Conservation (phyloP, 2,888 invertebrate genomes). For the Operophtera brumata region DNA sequence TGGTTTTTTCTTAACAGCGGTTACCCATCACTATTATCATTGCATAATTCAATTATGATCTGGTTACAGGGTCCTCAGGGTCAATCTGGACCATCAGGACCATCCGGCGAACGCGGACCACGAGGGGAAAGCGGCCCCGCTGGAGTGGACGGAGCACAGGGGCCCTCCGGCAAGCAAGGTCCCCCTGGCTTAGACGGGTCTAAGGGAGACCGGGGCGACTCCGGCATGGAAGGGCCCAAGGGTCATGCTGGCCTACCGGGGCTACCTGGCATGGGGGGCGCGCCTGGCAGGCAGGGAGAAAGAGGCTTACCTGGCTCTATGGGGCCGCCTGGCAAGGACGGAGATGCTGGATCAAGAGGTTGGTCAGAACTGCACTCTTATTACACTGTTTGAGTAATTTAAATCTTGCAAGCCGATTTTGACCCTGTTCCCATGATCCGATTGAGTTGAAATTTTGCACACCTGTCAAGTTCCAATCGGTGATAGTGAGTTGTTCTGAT, state of each 20-base stretch:
- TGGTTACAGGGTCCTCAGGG: conserved; percentile 71
- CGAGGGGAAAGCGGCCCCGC: conserved; percentile 87
- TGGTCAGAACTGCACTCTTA: conserved; percentile 12
- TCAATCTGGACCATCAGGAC: conserved; percentile 85
- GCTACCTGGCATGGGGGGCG: conserved; percentile 88
- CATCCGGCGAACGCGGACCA: conserved; percentile 85
- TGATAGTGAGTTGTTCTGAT: no score
- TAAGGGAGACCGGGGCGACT: conserved; percentile 82
- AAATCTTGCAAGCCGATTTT: no score
- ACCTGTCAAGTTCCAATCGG: no score
- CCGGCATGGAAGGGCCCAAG: conserved; percentile 87
- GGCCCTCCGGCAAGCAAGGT: conserved; percentile 89
- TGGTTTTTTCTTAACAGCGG: no score
- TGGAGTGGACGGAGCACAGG: conserved; percentile 88
- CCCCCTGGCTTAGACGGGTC: conserved; percentile 87
- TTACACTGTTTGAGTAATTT: no score
- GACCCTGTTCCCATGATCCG: neutral
- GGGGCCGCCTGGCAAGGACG: conserved; percentile 88
- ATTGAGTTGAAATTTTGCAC: neutral
- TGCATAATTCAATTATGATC: no score
- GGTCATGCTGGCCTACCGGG: conserved; percentile 93
- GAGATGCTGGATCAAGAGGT: conserved; percentile 87
- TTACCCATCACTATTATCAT: no score
- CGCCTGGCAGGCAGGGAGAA: conserved; percentile 84
- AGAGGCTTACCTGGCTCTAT: conserved; percentile 82